Conservation (phyloP, 2,888 invertebrate genomes). For the Saturnia japonica region DNA sequence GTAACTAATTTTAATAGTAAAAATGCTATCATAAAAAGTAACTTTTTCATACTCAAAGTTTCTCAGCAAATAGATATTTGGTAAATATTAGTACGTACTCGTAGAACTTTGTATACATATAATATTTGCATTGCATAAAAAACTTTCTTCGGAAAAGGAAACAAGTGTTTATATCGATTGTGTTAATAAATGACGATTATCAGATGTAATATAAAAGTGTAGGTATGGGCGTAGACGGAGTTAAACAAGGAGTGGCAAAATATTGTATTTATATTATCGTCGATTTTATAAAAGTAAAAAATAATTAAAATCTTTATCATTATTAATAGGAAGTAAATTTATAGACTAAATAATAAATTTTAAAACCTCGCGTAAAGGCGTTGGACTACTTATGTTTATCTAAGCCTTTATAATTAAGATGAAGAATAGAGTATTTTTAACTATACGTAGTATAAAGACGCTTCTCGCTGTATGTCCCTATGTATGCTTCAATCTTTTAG, state of each 20-base stretch:
- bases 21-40: not conserved
- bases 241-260: not conserved
- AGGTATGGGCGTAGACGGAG: not conserved
- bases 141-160: not conserved
- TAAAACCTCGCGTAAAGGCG: not conserved
- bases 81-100: not conserved
- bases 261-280: not conserved
- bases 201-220: not conserved
- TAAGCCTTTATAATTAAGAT: not conserved
- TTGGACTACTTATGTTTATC: not conserved
- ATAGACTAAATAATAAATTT: not conserved
- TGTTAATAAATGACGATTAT: not conserved
- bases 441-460: too few species aligned
- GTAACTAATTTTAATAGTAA: not conserved
- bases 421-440: not conserved
- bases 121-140: not conserved
- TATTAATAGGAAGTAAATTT: constrained; percentile 3
- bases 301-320: not conserved
- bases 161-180: not conserved
- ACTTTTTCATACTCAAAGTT: not conserved
- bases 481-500: too few species aligned
- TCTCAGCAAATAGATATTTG: not conserved
- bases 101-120: not conserved
- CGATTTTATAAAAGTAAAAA: too few species aligned
- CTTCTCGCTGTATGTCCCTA: too few species aligned